Evolutionary conservation across 1,140 invertebrate species (phyloP).

Genomic region (Caenorhabditis tropicalis): DNA sequence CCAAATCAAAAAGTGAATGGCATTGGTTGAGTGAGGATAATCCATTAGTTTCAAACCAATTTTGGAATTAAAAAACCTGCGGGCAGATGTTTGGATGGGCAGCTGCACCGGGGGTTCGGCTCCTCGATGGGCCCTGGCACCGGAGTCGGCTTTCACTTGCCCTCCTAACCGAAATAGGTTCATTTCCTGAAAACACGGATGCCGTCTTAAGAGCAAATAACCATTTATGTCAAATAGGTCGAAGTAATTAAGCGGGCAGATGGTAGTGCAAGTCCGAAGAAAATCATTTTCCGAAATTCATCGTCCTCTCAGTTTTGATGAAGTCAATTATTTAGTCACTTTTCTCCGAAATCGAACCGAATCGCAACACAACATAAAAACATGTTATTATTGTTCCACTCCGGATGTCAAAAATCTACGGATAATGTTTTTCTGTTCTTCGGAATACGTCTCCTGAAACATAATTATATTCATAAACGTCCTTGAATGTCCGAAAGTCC

Average conservation of each 20-base stretch:
- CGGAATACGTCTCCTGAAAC: neutral
- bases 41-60: slow-evolving; percentile 37
- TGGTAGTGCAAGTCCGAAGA: slow-evolving; percentile 6
- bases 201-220: slow-evolving; percentile 21
- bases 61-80: slow-evolving; percentile 42
- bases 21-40: slow-evolving; percentile 12
- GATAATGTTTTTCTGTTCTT: slow-evolving; percentile 20
- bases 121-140: neutral
- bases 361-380: slow-evolving; percentile 22
- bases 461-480: slow-evolving; percentile 30
- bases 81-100: slow-evolving; percentile 14
- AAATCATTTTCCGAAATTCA: neutral
- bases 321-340: slow-evolving; percentile 42
- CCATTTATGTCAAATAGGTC: slow-evolving; percentile 33
- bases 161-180: slow-evolving; percentile 12
- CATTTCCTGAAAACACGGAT: slow-evolving; percentile 15
- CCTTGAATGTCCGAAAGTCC: slow-evolving; percentile 16
- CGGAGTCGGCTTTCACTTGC: neutral
- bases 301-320: neutral
- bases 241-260: slow-evolving; percentile 7
- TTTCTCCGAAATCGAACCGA: slow-evolving; percentile 6
- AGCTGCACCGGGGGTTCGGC: slow-evolving; percentile 33
- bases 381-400: slow-evolving; percentile 35
- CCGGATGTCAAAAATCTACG: neutral
- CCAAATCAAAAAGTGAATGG: slow-evolving; percentile 30